Evolutionary conservation across 1,140 invertebrate genomes (phyloP), one percentile per base, ranked within the genome.

Genomic region (Drosophila lini): DNA sequence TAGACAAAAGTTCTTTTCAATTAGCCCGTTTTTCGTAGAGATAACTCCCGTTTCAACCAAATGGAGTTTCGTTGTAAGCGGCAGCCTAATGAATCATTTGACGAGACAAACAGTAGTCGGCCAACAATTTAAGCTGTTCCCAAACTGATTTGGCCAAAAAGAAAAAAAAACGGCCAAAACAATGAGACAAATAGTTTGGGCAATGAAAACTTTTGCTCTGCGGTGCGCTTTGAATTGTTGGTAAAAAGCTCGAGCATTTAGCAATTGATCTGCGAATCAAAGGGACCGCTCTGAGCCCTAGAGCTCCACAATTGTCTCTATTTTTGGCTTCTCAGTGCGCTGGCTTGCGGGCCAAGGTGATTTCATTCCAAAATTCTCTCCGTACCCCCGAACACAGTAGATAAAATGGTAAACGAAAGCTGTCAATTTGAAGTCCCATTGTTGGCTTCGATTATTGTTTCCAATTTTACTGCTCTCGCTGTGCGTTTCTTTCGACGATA

Each of bases 391-490:
- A 36, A 71, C 61, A 75, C 74, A 71, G 75, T 68, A 86, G 83
- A 86, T 86, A 86, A 86, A 86, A 79, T 58, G 62, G 77, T 81
- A 85, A 85, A 79, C 82, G 82, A 86, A 86, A 86, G 82, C 82
- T 86, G 82, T 86, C 82, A 86, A 86, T 86, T 86, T 82, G 78
- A 86, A 88, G 79, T 86, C 81, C 74, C 75, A 76, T 86, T 86
- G 78, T 86, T 76, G 55, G 71, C 28, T 65, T 78, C 73, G 77
- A 73, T 69, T 73, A 69, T 78, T 86, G 82, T 86, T 78, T 28
- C 36, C 53, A 71, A 52, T 42, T 74, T 63, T 63, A 63, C 48
- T 64, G 70, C 58, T 74, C 70, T 64, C 59, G 71, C 48, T 42
- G 25, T 56, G 59, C 34, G 52, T 74, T 74, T 38, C 70, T 41